Evolutionary conservation across 2,797 vertebrate species (phyloP), one percentile per base, ranked within the genome.

Genomic region (Coranthus polyacanthus): DNA sequence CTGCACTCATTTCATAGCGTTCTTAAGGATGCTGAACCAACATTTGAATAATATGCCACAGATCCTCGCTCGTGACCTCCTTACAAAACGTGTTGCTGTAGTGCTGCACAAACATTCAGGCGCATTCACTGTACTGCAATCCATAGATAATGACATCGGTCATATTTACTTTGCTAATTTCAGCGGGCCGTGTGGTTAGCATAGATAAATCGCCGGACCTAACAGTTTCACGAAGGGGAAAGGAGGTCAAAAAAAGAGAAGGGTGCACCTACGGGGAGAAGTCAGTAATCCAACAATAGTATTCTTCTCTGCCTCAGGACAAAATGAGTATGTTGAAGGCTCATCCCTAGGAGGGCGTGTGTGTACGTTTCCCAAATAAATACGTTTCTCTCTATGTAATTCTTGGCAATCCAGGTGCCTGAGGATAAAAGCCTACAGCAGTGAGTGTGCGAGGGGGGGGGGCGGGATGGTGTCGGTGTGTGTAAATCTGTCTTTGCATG

Each of bases 101-200:
- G 49, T 49, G n/a, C 46, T 51, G 17, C 69, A 68, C 68, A 66
- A 36, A 75, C 68, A 69, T 46, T 72, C 21, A 59, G 50, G 60
- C 41, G 64, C 72, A 62, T 81, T 67, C 51, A 65, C 66, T 68
- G 42, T 34, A 41, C 74, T 61, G 70, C 68, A 49, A 9, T 47
- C 79, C 84, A 41, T 69, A 80, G 70, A 89, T 83, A 90, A 89
- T 75, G 66, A 62, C 76, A 84, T 89, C 77, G 74, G 73, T 72
- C 63, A 73, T 80, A 76, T 84, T 79, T 70, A 63, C 49, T 12
- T 22, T 73, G 41, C 52, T 71, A 72, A 81, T 78, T 81, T 75
- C 47, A 75, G 65, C 34, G 49, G 71, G 13, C 81, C 75, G 75
- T 88, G 78, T 90, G 89, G 79, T 63, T 64, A 68, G 72, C 44